Conservation (phyloP, 1,140 invertebrate species). For the Drosophila ogumai region DNA sequence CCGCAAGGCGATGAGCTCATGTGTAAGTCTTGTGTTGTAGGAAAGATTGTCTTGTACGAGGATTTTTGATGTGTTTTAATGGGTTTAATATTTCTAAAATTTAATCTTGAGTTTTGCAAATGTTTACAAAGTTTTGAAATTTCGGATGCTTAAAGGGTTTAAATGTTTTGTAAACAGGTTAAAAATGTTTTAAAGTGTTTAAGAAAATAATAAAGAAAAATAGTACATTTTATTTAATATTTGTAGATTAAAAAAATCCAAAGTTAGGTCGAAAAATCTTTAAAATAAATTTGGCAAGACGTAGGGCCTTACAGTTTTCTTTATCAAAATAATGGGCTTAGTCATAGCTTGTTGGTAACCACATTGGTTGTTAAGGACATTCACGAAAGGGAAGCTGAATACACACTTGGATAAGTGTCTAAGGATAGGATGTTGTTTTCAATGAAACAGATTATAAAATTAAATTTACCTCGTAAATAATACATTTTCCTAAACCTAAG, state of each 20-base stretch:
- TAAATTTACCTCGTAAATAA: too few species aligned
- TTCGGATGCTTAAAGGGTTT: not conserved
- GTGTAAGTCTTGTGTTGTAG: slow-evolving; percentile 31
- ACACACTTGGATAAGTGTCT: not conserved
- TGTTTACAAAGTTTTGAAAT: not conserved
- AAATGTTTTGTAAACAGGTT: not conserved
- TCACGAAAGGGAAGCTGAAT: too few species aligned
- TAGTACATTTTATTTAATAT: not conserved
- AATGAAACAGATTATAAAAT: not conserved
- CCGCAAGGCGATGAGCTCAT: slow-evolving; percentile 40
- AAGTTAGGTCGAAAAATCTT: not conserved
- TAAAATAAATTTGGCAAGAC: too few species aligned
- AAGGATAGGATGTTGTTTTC: not conserved
- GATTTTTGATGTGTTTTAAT: not conserved
- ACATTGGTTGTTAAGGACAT: not conserved
- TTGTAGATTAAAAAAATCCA: not conserved
- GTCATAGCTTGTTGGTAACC: too few species aligned
- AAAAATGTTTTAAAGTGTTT: not conserved
- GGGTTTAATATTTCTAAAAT: too few species aligned
- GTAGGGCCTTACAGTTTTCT: too few species aligned
- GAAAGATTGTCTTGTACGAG: too few species aligned
- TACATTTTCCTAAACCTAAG: not conserved
- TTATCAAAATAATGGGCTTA: too few species aligned
- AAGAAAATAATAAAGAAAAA: not conserved
- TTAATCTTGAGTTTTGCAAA: not conserved